Percentiles rank a stretch among this genome's conserved stretches.
These are phyloP conservation scores for Ophion costatus DNA, from an alignment of 2,888 invertebrate species.

Conservation along the genomic window DNA sequence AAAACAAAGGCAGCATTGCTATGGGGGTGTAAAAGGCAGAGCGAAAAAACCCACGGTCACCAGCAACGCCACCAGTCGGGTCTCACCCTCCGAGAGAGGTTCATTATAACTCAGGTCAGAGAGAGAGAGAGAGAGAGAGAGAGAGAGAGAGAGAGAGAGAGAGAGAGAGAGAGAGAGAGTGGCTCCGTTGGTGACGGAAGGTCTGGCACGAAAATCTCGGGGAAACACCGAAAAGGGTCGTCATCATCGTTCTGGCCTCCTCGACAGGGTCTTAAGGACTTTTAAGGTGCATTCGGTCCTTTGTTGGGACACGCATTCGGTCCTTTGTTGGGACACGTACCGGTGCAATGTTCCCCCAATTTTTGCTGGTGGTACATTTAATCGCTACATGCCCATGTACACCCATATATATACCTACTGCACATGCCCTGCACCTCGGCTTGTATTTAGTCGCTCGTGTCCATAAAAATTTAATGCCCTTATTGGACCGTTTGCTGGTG, in stretches of 20 bases:
- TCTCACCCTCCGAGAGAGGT: conserved; percentile 38
- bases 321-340: conserved; percentile 60
- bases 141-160: conserved; percentile 1
- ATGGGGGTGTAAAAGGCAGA: conserved; percentile 16
- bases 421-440: background rate
- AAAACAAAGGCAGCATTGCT: conserved; percentile 1
- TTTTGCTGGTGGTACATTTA: conserved; percentile 73
- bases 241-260: conserved; percentile 48
- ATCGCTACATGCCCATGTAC: background rate
- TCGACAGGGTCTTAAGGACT: conserved; percentile 11
- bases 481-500: conserved; percentile 64
- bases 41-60: conserved; percentile 60
- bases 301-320: conserved; percentile 54
- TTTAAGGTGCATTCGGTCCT: conserved; percentile 34
- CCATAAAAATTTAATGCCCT: conserved; percentile 30
- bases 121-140: background rate
- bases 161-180: too few species aligned
- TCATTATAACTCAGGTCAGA: conserved; percentile 1
- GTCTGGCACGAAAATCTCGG: conserved; percentile 36
- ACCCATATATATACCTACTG: too few species aligned
- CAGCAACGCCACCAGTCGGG: conserved; percentile 57
- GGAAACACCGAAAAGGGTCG: conserved; percentile 64
- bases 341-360: conserved; percentile 46
- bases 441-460: background rate
- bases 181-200: conserved; percentile 20